These are phyloP conservation scores for Eupithecia centaureata DNA, from an alignment of 2,888 invertebrate species.

Conservation along the genomic window DNA sequence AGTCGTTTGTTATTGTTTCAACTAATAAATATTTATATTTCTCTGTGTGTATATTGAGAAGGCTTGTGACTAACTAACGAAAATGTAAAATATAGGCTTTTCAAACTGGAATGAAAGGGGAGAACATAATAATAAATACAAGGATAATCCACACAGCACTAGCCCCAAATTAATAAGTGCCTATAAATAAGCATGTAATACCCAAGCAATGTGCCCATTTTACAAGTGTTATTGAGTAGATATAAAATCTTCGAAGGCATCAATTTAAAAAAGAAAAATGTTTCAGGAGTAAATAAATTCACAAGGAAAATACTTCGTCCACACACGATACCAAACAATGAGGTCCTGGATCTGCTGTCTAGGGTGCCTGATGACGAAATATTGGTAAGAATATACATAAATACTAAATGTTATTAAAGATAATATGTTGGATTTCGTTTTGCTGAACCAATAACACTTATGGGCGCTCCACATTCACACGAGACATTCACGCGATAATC, in stretches of 20 bases:
- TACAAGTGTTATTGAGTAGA: background rate
- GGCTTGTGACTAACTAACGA: background rate
- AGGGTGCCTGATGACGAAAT: slow-evolving; percentile 97
- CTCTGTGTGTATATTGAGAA: too few relatives aligned
- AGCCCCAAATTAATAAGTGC: background rate
- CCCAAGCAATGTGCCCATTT: background rate
- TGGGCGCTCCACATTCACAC: too few relatives aligned
- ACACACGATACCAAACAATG: slow-evolving; percentile 98
- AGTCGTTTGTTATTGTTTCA: too few relatives aligned
- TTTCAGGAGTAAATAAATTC: slow-evolving; percentile 92
- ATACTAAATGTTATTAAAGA: too few relatives aligned
- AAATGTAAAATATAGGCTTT: background rate
- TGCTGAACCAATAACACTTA: background rate
- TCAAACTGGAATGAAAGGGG: background rate
- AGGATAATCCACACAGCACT: too few relatives aligned
- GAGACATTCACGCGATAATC: too few relatives aligned
- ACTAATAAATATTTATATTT: too few relatives aligned
- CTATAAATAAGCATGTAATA: too few relatives aligned
- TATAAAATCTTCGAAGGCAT: background rate
- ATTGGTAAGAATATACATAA: slow-evolving; percentile 92
- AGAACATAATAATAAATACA: background rate
- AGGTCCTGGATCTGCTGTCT: slow-evolving; percentile 96
- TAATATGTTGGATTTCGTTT: background rate
- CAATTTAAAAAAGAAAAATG: slow-evolving; percentile 1
- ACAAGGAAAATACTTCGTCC: slow-evolving; percentile 96